Evolutionary conservation across 2,113 vertebrate genomes (phyloP), one percentile per base, ranked within the genome.

Genomic region (Cynopterus brachyotis): DNA sequence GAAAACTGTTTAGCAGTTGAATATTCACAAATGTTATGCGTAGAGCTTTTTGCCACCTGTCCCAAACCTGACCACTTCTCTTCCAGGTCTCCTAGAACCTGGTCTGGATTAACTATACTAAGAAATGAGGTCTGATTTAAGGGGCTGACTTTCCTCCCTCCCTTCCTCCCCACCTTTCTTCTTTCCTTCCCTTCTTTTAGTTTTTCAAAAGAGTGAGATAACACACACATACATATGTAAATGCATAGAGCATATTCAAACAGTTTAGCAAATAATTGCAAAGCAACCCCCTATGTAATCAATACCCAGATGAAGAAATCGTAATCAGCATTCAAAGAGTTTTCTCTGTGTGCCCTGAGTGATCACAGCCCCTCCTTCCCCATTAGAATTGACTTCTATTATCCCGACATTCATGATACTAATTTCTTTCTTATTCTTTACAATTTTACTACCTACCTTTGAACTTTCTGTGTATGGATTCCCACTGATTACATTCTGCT

Each of bases 151-250:
- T 55, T 57, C 53, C 32, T 59, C 30, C 37, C 24, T 30, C 19
- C 35, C 5, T 55, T 40, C 13, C 5, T 15, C 22, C 11, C 19
- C n/a, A 9, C 37, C 10, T 62, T 12, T 55, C 28, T 16, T n/a
- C 32, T 64, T 15, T 64, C 40, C 28, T 17, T 78, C 4, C 11
- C 17, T 70, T 35, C 37, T 79, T 60, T 57, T 6, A 70, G 26
- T 60, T 94, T 69, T 86, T 79, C 66, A 69, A 82, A 94, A 75
- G 24, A 93, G 11, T 45, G 3, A 91, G n/a, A 59, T 91, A 50
- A 60, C 9, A 59, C 59, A 30, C 59, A 47, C 30, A 57, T 6
- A 7, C 16, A 50, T 16, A 50, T 16, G 16, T 16, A 67, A 76
- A 62, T 12, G 6, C 47, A 79, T 16, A 67, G 57, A 84, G 45